These are phyloP conservation scores for Leucophenga varia DNA, from an alignment of 1,140 invertebrate genomes.

Conservation along the genomic window DNA sequence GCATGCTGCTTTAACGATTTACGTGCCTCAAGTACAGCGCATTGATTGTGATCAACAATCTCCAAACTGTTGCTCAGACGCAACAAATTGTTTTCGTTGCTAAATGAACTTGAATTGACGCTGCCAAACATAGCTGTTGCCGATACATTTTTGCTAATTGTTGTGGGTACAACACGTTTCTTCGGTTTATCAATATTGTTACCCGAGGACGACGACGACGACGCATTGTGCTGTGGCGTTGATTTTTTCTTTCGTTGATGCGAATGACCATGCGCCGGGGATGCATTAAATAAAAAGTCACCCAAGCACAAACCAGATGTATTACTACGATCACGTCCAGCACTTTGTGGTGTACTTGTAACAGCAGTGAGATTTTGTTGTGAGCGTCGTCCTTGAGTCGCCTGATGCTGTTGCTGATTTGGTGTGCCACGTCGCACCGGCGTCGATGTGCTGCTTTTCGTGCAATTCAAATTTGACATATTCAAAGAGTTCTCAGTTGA, in stretches of 20 bases:
- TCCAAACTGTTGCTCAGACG: conserved; percentile 38
- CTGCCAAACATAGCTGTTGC: conserved; percentile 28
- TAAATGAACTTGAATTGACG: conserved; percentile 40
- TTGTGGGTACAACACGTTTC: conserved; percentile 46
- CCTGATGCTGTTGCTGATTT: conserved; percentile 11
- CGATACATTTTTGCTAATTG: conserved; percentile 35
- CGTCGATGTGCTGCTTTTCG: conserved; percentile 11
- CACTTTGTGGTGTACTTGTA: conserved; percentile 30
- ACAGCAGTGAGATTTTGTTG: conserved; percentile 8
- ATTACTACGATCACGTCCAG: background rate
- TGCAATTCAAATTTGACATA: too few species aligned
- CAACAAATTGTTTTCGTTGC: conserved; percentile 48
- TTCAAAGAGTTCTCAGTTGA: too few species aligned
- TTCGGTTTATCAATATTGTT: conserved; percentile 29
- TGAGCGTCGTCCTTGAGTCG: conserved; percentile 21
- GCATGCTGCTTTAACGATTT: conserved; percentile 31
- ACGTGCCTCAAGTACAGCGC: conserved; percentile 33
- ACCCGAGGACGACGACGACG: background rate
- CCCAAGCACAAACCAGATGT: conserved; percentile 38
- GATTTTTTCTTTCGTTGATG: conserved; percentile 37
- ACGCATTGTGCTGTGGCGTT: conserved; percentile 23
- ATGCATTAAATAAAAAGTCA: conserved; percentile 29
- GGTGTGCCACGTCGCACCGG: conserved; percentile 8
- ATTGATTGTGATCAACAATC: conserved; percentile 37
- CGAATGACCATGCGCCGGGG: conserved; percentile 19